Evolutionary conservation across 2,113 vertebrate genomes (phyloP).

Genomic region (Ceratotherium simum): DNA sequence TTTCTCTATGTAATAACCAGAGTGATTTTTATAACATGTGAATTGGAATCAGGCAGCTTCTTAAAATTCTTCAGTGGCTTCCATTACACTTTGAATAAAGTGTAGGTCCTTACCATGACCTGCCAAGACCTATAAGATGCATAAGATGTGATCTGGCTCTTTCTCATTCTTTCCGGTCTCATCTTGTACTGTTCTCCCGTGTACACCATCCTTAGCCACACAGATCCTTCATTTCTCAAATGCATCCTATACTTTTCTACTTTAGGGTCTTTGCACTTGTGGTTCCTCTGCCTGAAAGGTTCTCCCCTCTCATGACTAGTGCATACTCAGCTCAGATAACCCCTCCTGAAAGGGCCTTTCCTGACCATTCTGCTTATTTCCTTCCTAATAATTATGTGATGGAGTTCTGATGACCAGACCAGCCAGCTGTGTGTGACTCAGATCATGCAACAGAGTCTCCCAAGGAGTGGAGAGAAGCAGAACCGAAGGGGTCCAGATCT

Average conservation of each 20-base stretch:
- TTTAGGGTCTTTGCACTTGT: not conserved
- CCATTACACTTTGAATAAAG: not conserved
- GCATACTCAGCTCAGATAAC: not conserved
- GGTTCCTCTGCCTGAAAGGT: not conserved
- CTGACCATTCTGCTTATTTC: not conserved
- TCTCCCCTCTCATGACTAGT: not conserved
- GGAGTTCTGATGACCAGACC: not conserved
- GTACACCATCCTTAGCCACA: no score
- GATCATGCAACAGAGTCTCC: not conserved
- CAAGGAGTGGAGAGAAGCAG: not conserved
- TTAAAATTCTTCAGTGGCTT: slow-evolving; percentile 35
- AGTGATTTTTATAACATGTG: not conserved
- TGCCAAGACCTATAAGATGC: not conserved
- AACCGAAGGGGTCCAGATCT: not conserved
- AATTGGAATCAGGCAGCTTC: not conserved
- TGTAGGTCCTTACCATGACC: not conserved
- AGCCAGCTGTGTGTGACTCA: not conserved
- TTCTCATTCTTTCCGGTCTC: not conserved
- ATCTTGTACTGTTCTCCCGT: not conserved
- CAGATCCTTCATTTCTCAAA: not conserved
- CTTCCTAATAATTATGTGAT: not conserved
- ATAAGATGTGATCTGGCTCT: not conserved
- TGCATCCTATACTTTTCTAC: not conserved
- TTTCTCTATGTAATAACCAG: not conserved
- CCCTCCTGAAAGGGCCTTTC: not conserved